Percentiles rank a stretch among this genome's conserved stretches.
Conservation (phyloP, 2,888 invertebrate genomes). For the Metalampra italica region DNA sequence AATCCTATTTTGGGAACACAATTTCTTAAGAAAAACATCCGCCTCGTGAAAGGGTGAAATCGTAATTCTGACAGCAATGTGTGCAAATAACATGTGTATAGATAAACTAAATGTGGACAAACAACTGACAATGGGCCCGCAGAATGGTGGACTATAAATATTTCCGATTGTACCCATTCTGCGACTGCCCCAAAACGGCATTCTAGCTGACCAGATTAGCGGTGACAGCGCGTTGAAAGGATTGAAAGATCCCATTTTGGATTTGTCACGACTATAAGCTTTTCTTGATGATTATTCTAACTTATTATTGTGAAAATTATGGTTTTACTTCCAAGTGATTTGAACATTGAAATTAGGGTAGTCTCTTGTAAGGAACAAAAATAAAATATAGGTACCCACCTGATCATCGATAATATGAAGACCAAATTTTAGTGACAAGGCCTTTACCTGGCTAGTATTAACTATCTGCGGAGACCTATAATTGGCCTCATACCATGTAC, state of each 20-base stretch:
- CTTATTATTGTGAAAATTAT: too few species aligned
- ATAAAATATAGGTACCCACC: too few species aligned
- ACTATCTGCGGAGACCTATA: too few species aligned
- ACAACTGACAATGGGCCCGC: slow-evolving; percentile 46
- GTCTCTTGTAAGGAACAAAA: too few species aligned
- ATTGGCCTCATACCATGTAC: too few species aligned
- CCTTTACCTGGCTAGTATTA: too few species aligned
- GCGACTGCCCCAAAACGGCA: slow-evolving; percentile 32
- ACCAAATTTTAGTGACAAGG: too few species aligned
- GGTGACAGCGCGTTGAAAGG: slow-evolving; percentile 27
- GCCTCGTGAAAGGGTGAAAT: slow-evolving; percentile 40
- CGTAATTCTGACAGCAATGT: slow-evolving; percentile 45
- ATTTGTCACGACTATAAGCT: slow-evolving; percentile 18
- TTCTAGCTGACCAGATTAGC: slow-evolving; percentile 30
- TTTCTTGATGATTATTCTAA: too few species aligned
- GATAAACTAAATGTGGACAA: slow-evolving; percentile 69
- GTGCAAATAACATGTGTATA: slow-evolving; percentile 55
- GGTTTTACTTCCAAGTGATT: too few species aligned
- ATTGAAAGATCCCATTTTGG: slow-evolving; percentile 31
- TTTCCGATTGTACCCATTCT: slow-evolving; percentile 46
- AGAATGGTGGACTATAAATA: slow-evolving; percentile 56
- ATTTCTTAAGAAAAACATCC: slow-evolving; percentile 63
- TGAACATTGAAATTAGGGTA: too few species aligned
- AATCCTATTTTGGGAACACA: slow-evolving; percentile 42
- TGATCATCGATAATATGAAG: too few species aligned